phyloP scores from a whole-genome alignment of 2,113 vertebrate genomes.

The Oryzias curvinotus region DNA sequence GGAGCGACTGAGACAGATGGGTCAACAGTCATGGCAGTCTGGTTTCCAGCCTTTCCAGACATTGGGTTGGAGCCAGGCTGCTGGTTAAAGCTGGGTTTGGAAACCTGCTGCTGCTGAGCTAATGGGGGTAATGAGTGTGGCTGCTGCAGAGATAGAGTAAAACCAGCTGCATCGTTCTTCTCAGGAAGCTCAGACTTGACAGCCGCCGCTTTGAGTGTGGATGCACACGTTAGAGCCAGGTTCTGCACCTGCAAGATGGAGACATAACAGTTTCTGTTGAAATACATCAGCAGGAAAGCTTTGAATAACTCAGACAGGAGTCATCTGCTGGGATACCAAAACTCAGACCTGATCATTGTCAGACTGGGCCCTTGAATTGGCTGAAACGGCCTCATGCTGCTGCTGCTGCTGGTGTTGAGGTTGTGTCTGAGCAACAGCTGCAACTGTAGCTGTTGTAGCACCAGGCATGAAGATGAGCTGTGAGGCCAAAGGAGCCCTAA shows the following conservation, averaged over 20 bases:
- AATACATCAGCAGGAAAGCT: background rate
- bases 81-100: constrained; percentile 61
- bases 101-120: constrained; percentile 82
- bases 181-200: constrained; percentile 78
- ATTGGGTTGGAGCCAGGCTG: constrained; percentile 55
- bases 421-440: constrained; percentile 77
- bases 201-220: constrained; percentile 60
- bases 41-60: constrained; percentile 65
- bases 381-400: constrained; percentile 84
- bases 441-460: constrained; percentile 88
- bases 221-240: constrained; percentile 74
- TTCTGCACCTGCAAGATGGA: constrained; percentile 72
- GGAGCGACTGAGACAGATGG: constrained; percentile 60
- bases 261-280: background rate
- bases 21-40: constrained; percentile 53
- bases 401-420: constrained; percentile 67
- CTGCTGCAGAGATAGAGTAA: constrained; percentile 86
- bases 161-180: constrained; percentile 78
- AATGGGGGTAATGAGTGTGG: constrained; percentile 68
- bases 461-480: constrained; percentile 99
- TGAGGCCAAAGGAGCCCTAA: constrained; percentile 87
- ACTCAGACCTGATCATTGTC: constrained; percentile 89
- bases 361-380: constrained; percentile 81
- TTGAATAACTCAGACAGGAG: background rate
- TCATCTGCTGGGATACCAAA: background rate